Percentiles rank a stretch among this genome's conserved stretches.
phyloP scores from a whole-genome alignment of 2,888 invertebrate species.

The Leptinotarsa haldemani region DNA sequence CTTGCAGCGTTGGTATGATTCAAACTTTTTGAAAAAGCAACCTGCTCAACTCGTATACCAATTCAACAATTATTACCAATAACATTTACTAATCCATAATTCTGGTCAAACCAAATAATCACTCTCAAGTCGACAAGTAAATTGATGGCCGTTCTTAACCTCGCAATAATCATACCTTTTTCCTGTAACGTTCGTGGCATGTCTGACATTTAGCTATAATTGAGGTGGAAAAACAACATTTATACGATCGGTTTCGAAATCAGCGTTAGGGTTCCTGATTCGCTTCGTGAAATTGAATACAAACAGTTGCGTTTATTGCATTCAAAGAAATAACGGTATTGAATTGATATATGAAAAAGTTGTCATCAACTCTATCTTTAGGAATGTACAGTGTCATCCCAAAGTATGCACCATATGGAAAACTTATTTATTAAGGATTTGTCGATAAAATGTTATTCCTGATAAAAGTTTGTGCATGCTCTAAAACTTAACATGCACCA shows the following conservation, averaged over 20 bases:
- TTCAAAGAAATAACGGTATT: neutral
- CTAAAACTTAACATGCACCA: no score
- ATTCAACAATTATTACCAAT: neutral
- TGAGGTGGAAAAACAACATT: constrained; percentile 20
- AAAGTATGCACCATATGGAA: no score
- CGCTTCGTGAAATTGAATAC: neutral
- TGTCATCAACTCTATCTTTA: no score
- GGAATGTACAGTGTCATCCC: no score
- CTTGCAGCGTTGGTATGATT: no score
- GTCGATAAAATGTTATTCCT: no score
- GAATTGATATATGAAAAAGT: no score
- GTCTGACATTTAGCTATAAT: constrained; percentile 17
- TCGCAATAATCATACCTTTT: constrained; percentile 12
- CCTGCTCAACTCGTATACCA: neutral
- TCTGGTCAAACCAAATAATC: constrained; percentile 17
- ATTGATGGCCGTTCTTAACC: constrained; percentile 17
- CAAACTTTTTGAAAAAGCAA: neutral
- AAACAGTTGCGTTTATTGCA: neutral
- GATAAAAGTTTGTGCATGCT: no score
- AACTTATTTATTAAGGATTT: no score
- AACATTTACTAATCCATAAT: neutral
- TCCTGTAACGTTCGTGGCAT: constrained; percentile 1
- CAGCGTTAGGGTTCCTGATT: constrained; percentile 16
- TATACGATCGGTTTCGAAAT: constrained; percentile 12
- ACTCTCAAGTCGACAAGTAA: constrained; percentile 19